These are phyloP conservation scores for Andrena dorsata DNA, from an alignment of 2,888 invertebrate species.

Conservation along the genomic window DNA sequence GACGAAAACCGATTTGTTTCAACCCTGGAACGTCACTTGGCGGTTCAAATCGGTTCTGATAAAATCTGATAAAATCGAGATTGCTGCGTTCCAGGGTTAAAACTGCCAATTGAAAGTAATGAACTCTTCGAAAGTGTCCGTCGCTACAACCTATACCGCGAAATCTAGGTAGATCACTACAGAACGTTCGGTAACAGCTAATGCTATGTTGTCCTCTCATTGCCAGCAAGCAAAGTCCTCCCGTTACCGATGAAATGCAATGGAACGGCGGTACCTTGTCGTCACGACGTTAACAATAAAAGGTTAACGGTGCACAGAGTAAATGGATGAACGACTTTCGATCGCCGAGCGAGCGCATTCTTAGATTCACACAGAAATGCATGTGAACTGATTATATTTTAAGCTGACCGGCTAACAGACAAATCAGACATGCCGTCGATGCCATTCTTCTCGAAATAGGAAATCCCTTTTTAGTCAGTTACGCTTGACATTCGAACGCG, in stretches of 20 bases:
- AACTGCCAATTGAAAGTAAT: conserved; percentile 17
- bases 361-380: conserved; percentile 39
- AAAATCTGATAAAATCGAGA: neutral
- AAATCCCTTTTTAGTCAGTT: neutral
- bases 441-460: neutral
- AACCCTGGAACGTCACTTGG: conserved; percentile 53
- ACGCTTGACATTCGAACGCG: neutral
- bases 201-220: conserved; percentile 19
- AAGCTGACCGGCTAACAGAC: neutral
- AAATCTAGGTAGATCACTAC: conserved; percentile 57
- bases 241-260: conserved; percentile 69
- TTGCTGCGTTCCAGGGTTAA: conserved; percentile 33
- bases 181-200: conserved; percentile 47
- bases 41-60: too few species aligned
- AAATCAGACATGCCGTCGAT: neutral
- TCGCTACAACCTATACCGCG: conserved; percentile 58
- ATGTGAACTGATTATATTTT: conserved; percentile 8
- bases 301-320: conserved; percentile 27
- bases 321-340: conserved; percentile 27
- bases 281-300: conserved; percentile 59
- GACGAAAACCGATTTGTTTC: conserved; percentile 31
- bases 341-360: conserved; percentile 18
- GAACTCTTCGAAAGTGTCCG: conserved; percentile 28
- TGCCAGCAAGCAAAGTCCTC: conserved; percentile 4
- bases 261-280: conserved; percentile 51